A percentile compares a stretch with the other conserved stretches of the same genome.
Evolutionary conservation across 2,888 invertebrate genomes (phyloP).

Genomic region (Cosmorhoe ocellata): DNA sequence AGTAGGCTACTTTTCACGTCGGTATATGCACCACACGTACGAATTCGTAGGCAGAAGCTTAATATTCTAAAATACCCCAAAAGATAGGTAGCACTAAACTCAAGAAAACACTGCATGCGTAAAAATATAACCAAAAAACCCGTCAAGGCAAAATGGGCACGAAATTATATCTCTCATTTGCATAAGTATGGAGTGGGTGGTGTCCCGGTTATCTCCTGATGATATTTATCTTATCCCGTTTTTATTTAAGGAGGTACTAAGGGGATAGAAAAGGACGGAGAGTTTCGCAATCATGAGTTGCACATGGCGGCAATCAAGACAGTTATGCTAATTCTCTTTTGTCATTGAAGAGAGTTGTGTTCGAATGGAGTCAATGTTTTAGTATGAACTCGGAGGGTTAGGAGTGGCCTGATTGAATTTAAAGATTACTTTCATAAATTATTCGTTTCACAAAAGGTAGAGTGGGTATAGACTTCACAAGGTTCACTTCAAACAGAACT

Average conservation of each 20-base stretch:
- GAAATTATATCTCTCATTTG: conserved; percentile 41
- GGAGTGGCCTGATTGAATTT: background rate
- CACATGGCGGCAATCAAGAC: conserved; percentile 28
- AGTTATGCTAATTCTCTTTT: conserved; percentile 25
- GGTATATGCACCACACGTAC: no score
- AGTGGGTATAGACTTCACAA: no score
- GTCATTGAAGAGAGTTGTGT: conserved; percentile 13
- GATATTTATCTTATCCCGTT: conserved; percentile 31
- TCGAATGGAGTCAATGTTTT: conserved; percentile 10
- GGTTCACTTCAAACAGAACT: no score
- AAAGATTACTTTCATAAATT: no score
- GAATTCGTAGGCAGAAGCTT: no score
- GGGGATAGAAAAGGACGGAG: conserved; percentile 17
- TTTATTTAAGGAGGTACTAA: conserved; percentile 21
- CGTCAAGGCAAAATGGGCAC: conserved; percentile 36
- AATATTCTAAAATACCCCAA: no score
- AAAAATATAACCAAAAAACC: conserved; percentile 35
- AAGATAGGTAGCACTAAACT: conserved; percentile 1
- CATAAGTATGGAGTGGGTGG: conserved; percentile 40
- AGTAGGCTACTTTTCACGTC: no score
- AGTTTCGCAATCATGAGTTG: conserved; percentile 25
- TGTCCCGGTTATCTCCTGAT: conserved; percentile 34
- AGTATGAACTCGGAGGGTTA: background rate
- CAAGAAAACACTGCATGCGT: conserved; percentile 22
- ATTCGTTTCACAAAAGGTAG: no score